Base-by-base conservation (phyloP, 2,888 invertebrate species). In the Platycheirus rosarum region DNA sequence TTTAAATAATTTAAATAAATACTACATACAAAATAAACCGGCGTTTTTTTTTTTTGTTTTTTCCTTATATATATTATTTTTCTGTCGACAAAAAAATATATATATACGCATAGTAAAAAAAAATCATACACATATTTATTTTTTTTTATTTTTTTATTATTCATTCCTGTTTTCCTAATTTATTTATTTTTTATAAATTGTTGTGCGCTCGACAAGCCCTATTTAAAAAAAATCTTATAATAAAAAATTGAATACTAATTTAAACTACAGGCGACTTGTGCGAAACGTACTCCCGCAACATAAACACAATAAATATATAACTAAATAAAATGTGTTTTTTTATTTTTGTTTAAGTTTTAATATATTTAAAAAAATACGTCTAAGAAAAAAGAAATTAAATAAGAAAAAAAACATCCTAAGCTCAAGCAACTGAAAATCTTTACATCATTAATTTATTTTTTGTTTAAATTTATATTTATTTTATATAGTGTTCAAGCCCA, bases 1-100 rank as follows among this genome's bases (percentile, higher is more conserved):
- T 46, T 65, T 71, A 66, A 80, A 76, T 82, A 82, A 82, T 76
- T 73, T 77, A 82, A 76, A 82, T 82, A 82, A 82, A 82, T 82
- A 82, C 53, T 77, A 77, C 68, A 73, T 71, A 77, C 42, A 37
- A 65, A 66, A 66, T 42, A 80, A 55, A 76, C 75, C 76, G 80
- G 76, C 80, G 62, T 71, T 62, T 70, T 80, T 48, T 20, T 65
- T 65, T 44, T 51, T 70, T 69, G n/a, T n/a, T 14, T 51, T 20
- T 40, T 53, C 35, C 7, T 18, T 16, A 46, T 46, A 8, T 32
- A 6, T 63, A 63, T 48, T 48, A 62, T 51, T 70, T 57, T 62
- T 69, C 40, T 49, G 40, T 65, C 46, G 49, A 55, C 26, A 79
- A 49, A 60, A 80, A 62, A 80, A 75, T 65, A 62, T 51, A 62